Percentiles rank a stretch among this genome's conserved stretches.
Evolutionary conservation across 2,888 invertebrate species (phyloP).

Genomic region (Nezara viridula): DNA sequence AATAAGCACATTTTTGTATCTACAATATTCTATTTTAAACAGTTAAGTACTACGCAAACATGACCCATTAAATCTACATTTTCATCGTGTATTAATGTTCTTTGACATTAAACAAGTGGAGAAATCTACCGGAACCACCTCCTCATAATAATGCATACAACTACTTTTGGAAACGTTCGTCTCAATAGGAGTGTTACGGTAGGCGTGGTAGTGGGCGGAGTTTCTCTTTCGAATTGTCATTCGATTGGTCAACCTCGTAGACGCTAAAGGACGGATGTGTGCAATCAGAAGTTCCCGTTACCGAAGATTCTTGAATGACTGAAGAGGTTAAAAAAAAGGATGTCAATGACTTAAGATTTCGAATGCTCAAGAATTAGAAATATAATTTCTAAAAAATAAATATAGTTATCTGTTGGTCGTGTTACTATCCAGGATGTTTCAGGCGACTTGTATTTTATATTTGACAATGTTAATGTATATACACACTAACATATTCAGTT

Average conservation of each 20-base stretch:
- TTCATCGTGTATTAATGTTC: not conserved
- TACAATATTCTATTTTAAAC: too few species aligned
- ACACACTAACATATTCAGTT: too few species aligned
- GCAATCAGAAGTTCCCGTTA: not conserved
- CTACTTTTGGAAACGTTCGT: not conserved
- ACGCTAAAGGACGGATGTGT: not conserved
- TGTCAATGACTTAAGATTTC: too few species aligned
- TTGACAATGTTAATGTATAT: too few species aligned
- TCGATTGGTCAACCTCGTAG: not conserved
- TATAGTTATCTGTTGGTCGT: too few species aligned
- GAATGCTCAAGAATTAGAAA: too few species aligned
- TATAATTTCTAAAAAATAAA: too few species aligned
- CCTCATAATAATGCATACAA: not conserved
- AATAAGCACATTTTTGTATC: too few species aligned
- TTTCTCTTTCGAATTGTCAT: not conserved
- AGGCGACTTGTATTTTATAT: too few species aligned
- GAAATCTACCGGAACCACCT: not conserved
- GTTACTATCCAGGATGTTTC: too few species aligned
- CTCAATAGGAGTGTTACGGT: not conserved
- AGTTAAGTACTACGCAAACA: too few species aligned
- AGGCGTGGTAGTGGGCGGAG: slow-evolving; percentile 31
- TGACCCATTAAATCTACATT: too few species aligned
- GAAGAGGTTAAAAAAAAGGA: not conserved
- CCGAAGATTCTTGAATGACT: not conserved
- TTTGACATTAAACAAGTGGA: not conserved